Conservation (phyloP, 2,797 vertebrate genomes). For the Myotis findleyi region DNA sequence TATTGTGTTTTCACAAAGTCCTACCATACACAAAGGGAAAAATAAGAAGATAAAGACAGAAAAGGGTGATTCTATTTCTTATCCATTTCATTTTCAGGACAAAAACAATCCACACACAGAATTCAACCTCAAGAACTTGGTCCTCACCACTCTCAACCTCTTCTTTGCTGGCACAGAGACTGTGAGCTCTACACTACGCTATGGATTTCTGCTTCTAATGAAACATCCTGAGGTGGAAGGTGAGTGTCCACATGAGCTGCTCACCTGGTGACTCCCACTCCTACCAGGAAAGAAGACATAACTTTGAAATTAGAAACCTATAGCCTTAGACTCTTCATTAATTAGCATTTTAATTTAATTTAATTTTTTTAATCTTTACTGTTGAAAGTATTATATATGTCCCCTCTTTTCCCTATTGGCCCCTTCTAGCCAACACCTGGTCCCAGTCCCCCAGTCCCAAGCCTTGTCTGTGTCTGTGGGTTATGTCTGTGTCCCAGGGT, state of each 20-base stretch:
- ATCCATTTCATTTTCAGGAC: conserved; percentile 75
- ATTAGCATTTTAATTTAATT: too few relatives aligned
- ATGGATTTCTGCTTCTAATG: conserved; percentile 79
- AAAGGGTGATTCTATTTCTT: neutral
- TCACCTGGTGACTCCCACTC: neutral
- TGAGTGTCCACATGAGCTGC: conserved; percentile 34
- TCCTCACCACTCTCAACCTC: conserved; percentile 79
- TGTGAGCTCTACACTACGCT: conserved; percentile 79
- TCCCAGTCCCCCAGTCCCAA: too few relatives aligned
- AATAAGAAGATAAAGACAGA: neutral
- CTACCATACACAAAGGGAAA: neutral
- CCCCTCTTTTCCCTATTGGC: too few relatives aligned
- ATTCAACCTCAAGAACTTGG: conserved; percentile 82
- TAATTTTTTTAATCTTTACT: too few relatives aligned
- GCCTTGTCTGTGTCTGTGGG: too few relatives aligned
- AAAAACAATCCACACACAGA: conserved; percentile 79
- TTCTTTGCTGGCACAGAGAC: conserved; percentile 84
- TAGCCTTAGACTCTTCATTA: neutral
- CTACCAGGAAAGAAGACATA: neutral
- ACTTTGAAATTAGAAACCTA: neutral
- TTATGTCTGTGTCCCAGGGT: too few relatives aligned
- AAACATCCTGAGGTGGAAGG: conserved; percentile 82
- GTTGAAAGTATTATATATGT: too few relatives aligned
- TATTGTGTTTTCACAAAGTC: neutral
- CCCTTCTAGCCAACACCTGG: too few relatives aligned